Evolutionary conservation across 2,113 vertebrate genomes (phyloP).

Genomic region (Labrus mixtus): DNA sequence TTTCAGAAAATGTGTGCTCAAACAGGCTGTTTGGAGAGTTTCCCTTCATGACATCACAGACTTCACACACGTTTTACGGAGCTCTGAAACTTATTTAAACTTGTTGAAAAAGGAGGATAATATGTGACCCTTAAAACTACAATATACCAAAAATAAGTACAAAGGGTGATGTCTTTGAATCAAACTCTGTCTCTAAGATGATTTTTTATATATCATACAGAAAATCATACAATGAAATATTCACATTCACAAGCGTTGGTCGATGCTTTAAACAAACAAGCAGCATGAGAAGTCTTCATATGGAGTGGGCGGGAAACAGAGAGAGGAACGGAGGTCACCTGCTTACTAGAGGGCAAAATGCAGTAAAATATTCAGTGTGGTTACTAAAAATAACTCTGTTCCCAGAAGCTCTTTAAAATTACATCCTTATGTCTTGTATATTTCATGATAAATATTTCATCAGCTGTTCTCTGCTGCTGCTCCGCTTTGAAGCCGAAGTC

Average conservation of each 20-base stretch:
- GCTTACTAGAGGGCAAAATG: conserved; percentile 49
- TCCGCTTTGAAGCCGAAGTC: conserved; percentile 32
- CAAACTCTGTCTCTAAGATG: too few species aligned
- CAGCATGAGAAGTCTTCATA: background rate
- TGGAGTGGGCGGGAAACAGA: conserved; percentile 5
- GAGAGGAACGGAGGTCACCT: conserved; percentile 22
- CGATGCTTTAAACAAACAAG: conserved; percentile 18
- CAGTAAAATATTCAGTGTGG: conserved; percentile 55
- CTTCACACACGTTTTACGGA: too few species aligned
- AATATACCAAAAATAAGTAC: too few species aligned
- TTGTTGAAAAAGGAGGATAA: too few species aligned
- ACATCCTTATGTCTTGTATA: conserved; percentile 57
- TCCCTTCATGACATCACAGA: too few species aligned
- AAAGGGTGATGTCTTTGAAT: too few species aligned
- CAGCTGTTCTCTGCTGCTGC: conserved; percentile 10
- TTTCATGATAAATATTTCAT: conserved; percentile 65
- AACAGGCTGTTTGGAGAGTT: too few species aligned
- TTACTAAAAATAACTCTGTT: conserved; percentile 62
- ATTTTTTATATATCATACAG: too few species aligned
- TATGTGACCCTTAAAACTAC: too few species aligned
- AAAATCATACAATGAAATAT: too few species aligned
- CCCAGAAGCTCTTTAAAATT: conserved; percentile 62
- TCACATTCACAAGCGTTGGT: background rate
- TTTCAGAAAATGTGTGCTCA: too few species aligned
- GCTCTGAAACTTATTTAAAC: too few species aligned